These are phyloP conservation scores for Sinotaia quadrata DNA, from an alignment of 2,888 invertebrate species.

Conservation along the genomic window DNA sequence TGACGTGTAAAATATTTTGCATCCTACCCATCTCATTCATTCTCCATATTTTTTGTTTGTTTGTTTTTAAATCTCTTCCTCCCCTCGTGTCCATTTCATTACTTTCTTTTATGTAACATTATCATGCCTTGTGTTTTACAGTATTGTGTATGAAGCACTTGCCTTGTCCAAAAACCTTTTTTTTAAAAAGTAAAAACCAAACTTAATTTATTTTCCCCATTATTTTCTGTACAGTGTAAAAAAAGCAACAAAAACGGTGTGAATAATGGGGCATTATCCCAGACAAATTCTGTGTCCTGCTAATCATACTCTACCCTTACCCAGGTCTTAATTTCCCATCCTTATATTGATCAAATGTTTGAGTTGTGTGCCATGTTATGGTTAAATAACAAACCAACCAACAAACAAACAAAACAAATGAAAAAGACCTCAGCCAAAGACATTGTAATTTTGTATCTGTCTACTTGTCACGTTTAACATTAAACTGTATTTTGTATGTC, in stretches of 20 bases:
- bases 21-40: not conserved
- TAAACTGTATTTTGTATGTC: no score
- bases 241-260: not conserved
- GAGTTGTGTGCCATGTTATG: not conserved
- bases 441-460: not conserved
- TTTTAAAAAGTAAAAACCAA: no score
- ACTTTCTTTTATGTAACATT: no score
- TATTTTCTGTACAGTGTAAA: conserved; percentile 6
- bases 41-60: no score
- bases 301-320: not conserved
- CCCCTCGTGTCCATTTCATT: no score
- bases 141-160: conserved; percentile 13
- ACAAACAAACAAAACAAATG: not conserved
- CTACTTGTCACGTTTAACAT: no score
- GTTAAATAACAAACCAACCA: not conserved
- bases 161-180: conserved; percentile 18
- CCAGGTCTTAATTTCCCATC: no score
- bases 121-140: not conserved
- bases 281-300: no score
- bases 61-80: not conserved
- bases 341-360: no score
- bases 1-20: no score
- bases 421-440: conserved; percentile 14
- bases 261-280: no score
- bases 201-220: conserved; percentile 6